Evolutionary conservation across 2,888 invertebrate species (phyloP), one percentile per base, ranked within the genome.

Genomic region (Drosophila mercatorum): DNA sequence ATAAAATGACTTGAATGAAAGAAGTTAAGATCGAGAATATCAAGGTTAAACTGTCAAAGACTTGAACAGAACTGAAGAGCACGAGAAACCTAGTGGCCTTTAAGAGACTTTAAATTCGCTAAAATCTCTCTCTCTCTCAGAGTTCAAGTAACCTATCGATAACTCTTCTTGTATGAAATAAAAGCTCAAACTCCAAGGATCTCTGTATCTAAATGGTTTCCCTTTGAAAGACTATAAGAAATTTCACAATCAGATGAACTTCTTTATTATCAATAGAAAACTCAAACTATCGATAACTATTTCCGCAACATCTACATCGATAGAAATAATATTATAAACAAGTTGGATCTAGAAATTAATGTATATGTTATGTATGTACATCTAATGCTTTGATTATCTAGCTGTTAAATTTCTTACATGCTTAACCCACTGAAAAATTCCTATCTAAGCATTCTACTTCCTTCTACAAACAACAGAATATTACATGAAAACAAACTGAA

Each of bases 181-280:
- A 12, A 12, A 38, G 12, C 12, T 22, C 22, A 22, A 22, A 2
- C 22, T 22, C 22, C 22, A 22, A 22, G 22, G 22, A 22, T 22
- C 22, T 22, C 22, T 22, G 22, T 22, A 22, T 22, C 22, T 22
- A 22, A 22, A 22, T 22, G 22, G 22, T 22, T 22, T 22, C 22
- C 22, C 22, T 17, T 17, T 17, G 17, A 17, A 17, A 17, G 17
- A 17, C 17, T 22, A 22, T 38, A 38, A n/a, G 7, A n/a, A n/a
- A 8, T 3, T 3, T n/a, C 1, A n/a, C n/a, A n/a, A 1, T 41
- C 1, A n/a, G 2, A n/a, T 7, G 2, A 41, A 0, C 7, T 41
- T 14, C 3, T 41, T n/a, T 2, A 41, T 7, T 7, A 8, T 41
- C 14, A n/a, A 40, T 40, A 2, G 41, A 41, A 7, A n/a, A n/a